Conservation (phyloP, 2,888 invertebrate genomes). For the Drosophila limbata region DNA sequence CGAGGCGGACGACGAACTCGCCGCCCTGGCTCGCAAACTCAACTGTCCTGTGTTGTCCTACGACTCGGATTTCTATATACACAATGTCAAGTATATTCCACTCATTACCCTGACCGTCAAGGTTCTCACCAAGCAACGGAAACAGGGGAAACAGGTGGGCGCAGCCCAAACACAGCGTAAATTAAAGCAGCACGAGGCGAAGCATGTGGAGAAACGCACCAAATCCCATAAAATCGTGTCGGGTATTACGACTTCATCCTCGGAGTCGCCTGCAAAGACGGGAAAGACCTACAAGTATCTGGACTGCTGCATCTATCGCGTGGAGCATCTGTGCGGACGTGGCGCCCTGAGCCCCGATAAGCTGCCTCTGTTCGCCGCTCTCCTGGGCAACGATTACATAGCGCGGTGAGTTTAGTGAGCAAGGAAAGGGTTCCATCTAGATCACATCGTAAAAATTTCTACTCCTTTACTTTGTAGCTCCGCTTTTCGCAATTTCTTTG, state of each 20-base stretch:
- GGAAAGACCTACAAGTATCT: constrained; percentile 82
- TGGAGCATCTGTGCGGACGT: constrained; percentile 89
- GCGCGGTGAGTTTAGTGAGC: constrained; percentile 83
- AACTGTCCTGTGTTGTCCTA: constrained; percentile 95
- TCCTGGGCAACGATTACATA: constrained; percentile 96
- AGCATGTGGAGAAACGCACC: constrained; percentile 80
- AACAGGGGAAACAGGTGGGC: constrained; percentile 20
- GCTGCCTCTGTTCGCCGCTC: constrained; percentile 92
- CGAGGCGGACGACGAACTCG: constrained; percentile 96
- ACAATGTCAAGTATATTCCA: constrained; percentile 93
- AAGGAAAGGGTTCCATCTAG: too few species aligned
- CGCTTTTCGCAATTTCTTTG: constrained; percentile 90
- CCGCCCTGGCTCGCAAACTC: constrained; percentile 91
- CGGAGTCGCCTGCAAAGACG: neutral
- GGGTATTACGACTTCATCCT: constrained; percentile 52
- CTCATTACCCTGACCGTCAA: constrained; percentile 88
- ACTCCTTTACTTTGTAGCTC: constrained; percentile 57
- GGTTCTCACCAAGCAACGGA: constrained; percentile 78
- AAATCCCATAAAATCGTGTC: constrained; percentile 72
- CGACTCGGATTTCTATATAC: constrained; percentile 97
- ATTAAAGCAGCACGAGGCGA: constrained; percentile 74
- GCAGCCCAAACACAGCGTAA: constrained; percentile 25
- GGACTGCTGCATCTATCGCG: constrained; percentile 90
- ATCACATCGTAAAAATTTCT: neutral
- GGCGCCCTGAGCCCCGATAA: constrained; percentile 89